Base-by-base conservation (phyloP, 2,888 invertebrate species). In the Mechanitis messenoides region DNA sequence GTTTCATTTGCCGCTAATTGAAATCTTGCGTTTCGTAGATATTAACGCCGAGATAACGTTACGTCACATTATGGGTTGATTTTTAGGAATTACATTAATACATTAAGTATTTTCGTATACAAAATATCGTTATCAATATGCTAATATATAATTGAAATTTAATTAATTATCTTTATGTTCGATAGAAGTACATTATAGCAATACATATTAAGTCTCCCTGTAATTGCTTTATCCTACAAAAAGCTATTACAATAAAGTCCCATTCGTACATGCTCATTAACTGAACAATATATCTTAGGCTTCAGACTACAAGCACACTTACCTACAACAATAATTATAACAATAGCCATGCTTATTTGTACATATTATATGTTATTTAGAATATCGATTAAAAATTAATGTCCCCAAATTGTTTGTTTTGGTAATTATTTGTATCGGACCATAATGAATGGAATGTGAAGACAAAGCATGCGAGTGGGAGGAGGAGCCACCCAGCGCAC, bases 171-270 rank as follows among this genome's bases (percentile, higher is more conserved):
- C 11, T 50, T 9, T 33, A 12, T 50, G 35, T 54, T 55, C 11
- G 35, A 35, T 2, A 35, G 56, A 57, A 63, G 50, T 47, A 60
- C 58, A 50, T 45, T 50, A 55, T 50, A 59, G 60, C 80, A 81
- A 82, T 82, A 80, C 77, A 79, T 75, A 77, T 78, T 78, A 77
- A 79, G 83, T 81, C 80, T 83, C 20, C 77, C 80, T 71, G 84
- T 87, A 87, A 87, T 86, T 85, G 87, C 87, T 85, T 87, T 79
- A 84, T 81, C 84, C 79, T 86, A 86, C 87, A 87, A 89, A 89
- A 88, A 85, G 88, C 90, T 90, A 90, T 90, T 90, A 89, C 89
- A 90, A 88, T 90, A 90, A 89, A 88, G 85, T 87, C 87, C 83
- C 84, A 87, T 88, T 88, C 87, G 81, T 86, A 87, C 87, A 86